Evolutionary conservation across 92 coral and sea anemone genomes (phyloP), one percentile per base, ranked within the genome.

Genomic region (Bergia sp.): DNA sequence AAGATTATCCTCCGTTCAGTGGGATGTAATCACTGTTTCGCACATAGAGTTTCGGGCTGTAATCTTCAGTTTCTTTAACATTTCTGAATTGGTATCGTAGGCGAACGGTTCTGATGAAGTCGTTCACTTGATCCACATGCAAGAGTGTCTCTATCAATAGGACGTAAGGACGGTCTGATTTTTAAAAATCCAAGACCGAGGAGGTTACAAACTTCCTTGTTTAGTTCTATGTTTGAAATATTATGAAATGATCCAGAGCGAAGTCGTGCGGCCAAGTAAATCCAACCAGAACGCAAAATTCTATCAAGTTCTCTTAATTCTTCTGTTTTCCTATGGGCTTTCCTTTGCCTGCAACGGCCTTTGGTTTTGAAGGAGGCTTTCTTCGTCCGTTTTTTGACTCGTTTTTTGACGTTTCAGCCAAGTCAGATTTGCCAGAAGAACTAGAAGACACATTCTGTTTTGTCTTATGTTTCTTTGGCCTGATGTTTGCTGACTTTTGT

Each of bases 281-380:
- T 76, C 80, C 50, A 76, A 76, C 80, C 50, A 23, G 80, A 76
- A 43, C 29, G 49, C 15, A 76, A 29, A 11, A 76, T 38, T 40
- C 42, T 40, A 29, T 76, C 80, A 76, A 76, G 80, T 13, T 39
- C 50, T 76, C 80, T 76, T 41, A 76, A n/a, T 76, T 76, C 50
- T 76, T 76, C 9, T 76, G 80, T 13, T 76, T 76, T 76, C n/a
- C 21, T 39, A 42, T 76, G 80, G 80, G 47, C 80, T 76, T 76
- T 76, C 80, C 80, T 76, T 76, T 76, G 80, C 50, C 50, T 76
- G 80, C 50, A 39, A 9, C 80, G 80, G n/a, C 80, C 21, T 76
- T 76, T 76, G 47, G 80, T 12, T 76, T 76, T 76, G 80, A 39
- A 11, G 50, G 50, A 39, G 55, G 50, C 21, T 76, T 71, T 71